Evolutionary conservation across 2,113 vertebrate genomes (phyloP), one percentile per base, ranked within the genome.

Genomic region (Eonycteris spelaea): DNA sequence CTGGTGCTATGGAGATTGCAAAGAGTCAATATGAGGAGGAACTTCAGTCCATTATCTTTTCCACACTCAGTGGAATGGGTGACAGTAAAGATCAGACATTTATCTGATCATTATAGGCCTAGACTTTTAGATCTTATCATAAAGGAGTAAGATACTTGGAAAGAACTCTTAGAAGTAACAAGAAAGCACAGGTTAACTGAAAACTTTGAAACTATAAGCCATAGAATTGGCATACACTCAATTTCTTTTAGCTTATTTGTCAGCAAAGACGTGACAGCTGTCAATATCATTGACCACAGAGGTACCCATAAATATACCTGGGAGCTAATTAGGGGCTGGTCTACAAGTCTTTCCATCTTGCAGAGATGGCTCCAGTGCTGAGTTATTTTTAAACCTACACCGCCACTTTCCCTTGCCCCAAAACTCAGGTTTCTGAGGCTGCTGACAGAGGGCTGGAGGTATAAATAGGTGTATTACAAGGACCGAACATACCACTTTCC

Each of bases 231-330:
- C 18, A 77, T 26, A 82, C 8, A 43, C 3, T 40, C 73, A 82
- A 57, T 40, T 85, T 89, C 35, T 91, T 93, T 91, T 59, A 77
- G 70, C 15, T 82, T 92, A 77, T 61, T 92, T 95, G 48, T 68
- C 43, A 95, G 77, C 45, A 70, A 77, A 53, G 53, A 67, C 63
- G 26, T 74, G 68, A 74, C 28, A 94, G 11, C 26, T 26, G n/a
- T 51, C 35, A 91, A 26, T 57, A 93, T 53, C 38, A 83, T 0
- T 70, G 67, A 87, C 8, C 61, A 94, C 38, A 84, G 70, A 59
- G 30, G 70, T 21, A 90, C 6, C 43, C 30, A n/a, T 45, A n/a
- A 77, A 51, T 61, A 33, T 7, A 74, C 4, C 18, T 94, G 45
- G 13, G n/a, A 71, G 55, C 28, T 89, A 59, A 70, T 63, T 65